Conservation (phyloP, 37 sponge, comb jelly and placozoan species). For the Cliona cf. orientalis region DNA sequence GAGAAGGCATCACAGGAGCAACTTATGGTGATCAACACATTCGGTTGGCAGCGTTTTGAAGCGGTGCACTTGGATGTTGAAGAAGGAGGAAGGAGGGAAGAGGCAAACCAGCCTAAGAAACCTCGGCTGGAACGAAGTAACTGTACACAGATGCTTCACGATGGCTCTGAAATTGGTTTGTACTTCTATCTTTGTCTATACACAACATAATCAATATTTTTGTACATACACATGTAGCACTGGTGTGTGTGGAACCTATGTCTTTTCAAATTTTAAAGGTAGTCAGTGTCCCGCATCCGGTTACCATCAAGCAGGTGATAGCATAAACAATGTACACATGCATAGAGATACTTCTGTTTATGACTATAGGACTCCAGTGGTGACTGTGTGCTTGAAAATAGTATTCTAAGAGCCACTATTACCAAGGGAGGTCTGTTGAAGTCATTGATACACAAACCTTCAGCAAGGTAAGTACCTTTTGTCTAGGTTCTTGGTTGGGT, state of each 20-base stretch:
- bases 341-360: not conserved
- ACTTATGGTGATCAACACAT: constrained; percentile 39
- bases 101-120: not conserved
- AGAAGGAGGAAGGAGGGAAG: no score
- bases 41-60: constrained; percentile 50
- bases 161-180: constrained; percentile 13
- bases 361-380: not conserved
- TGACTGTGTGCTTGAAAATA: constrained; percentile 25
- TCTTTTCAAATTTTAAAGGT: not conserved
- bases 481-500: no score
- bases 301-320: no score
- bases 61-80: constrained; percentile 17
- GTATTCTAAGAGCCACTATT: constrained; percentile 8
- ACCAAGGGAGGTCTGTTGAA: not conserved
- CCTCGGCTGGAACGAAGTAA: not conserved
- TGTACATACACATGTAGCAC: not conserved
- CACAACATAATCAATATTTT: no score
- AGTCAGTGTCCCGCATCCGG: no score
- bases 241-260: not conserved
- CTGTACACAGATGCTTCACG: constrained; percentile 15
- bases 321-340: no score
- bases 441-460: constrained; percentile 26
- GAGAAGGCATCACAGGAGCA: not conserved
- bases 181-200: not conserved
- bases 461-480: constrained; percentile 28